Evolutionary conservation across 2,113 vertebrate genomes (phyloP), one percentile per base, ranked within the genome.

Genomic region (Redunca redunca): DNA sequence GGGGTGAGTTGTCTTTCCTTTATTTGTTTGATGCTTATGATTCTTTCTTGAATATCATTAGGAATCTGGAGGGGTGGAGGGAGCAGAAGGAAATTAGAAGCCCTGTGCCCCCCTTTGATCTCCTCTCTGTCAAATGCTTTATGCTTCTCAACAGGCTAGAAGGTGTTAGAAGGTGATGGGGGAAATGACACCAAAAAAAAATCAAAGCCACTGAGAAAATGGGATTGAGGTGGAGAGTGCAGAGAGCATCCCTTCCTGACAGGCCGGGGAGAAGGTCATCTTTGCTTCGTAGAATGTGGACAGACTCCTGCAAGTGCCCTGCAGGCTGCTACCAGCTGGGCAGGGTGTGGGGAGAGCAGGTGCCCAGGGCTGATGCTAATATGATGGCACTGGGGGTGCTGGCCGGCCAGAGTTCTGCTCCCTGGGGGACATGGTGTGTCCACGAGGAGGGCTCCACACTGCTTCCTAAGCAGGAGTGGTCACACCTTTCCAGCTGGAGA

Each of bases 1-100:
- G 98, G 98, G 99, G 99, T 99, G 98, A 99, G 99, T 98, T 89
- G 97, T 57, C 81, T 78, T 94, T 55, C 17, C 43, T 53, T 60
- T 90, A 5, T 71, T 52, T 21, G 12, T 48, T 46, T 53, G 91
- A 77, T 30, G 53, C 10, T 86, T 80, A 33, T 86, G 60, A 28
- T 36, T 82, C 50, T 86, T 48, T 89, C 62, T 28, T 43, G 58
- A 82, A 9, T 81, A 64, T 19, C 33, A 84, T 46, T 8, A 71
- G 77, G 86, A 17, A 11, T 5, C 3, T 30, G 77, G 64, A 26
- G 1, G 25, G 60, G 6, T 16, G 12, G 78, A n/a, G 14, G 6
- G 15, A 8, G 3, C 26, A 4, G 50, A 46, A 85, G 48, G 46
- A 33, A 62, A 46, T 36, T 2, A 36, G 71, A 50, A 81, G 10